Evolutionary conservation across 2,888 invertebrate genomes (phyloP).

Genomic region (Mycalesis mineus): DNA sequence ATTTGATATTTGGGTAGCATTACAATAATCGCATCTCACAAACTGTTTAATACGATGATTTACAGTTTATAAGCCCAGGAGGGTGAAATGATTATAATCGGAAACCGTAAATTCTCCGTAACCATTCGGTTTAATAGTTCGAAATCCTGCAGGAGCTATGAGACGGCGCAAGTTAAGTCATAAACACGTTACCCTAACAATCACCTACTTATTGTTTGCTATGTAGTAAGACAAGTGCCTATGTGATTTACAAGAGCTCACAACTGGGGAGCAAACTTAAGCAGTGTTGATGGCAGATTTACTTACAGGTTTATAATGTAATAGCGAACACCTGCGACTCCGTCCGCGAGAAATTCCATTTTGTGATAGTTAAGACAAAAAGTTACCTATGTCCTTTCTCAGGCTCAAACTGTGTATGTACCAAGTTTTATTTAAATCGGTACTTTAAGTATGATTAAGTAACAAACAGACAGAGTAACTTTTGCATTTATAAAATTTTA

Average conservation of each 20-base stretch:
- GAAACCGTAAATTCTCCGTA: not conserved
- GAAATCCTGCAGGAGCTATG: not conserved
- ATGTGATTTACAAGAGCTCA: not conserved
- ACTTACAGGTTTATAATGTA: not conserved
- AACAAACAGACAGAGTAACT: no score
- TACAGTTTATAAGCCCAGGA: not conserved
- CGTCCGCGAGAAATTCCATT: no score
- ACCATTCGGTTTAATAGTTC: not conserved
- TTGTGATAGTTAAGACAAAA: not conserved
- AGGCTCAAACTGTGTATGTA: no score
- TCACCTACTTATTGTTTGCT: not conserved
- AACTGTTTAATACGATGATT: not conserved
- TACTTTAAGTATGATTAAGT: no score
- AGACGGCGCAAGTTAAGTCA: conserved; percentile 1
- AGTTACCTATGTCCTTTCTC: not conserved
- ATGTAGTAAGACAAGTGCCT: not conserved
- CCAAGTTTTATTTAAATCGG: no score
- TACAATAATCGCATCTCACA: not conserved
- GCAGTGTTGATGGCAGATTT: not conserved
- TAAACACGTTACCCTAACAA: not conserved
- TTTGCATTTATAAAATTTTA: no score
- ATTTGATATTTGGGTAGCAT: no score
- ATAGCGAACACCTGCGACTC: no score
- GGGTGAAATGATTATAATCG: not conserved
- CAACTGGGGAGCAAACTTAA: not conserved